These are phyloP conservation scores for Ophiodon elongatus DNA, from an alignment of 2,113 vertebrate species.

Conservation along the genomic window DNA sequence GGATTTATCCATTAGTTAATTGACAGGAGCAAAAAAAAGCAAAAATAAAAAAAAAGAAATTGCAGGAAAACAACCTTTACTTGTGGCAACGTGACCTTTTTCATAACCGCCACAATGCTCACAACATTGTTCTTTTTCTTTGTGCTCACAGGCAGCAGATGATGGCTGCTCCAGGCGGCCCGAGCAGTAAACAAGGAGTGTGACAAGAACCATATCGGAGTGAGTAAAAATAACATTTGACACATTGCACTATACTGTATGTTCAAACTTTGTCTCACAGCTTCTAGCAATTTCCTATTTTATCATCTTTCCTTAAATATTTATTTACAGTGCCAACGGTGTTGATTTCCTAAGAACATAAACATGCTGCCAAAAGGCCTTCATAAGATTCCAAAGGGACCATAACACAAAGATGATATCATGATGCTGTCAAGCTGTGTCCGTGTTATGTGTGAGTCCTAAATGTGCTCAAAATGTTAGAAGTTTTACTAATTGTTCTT, in stretches of 20 bases:
- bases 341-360: background rate
- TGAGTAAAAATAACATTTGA: conserved; percentile 40
- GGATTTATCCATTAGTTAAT: background rate
- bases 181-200: conserved; percentile 75
- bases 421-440: background rate
- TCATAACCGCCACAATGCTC: background rate
- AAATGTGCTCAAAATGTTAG: background rate
- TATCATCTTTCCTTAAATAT: background rate
- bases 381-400: background rate
- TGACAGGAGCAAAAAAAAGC: too few species aligned
- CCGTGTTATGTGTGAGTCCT: background rate
- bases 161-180: conserved; percentile 73
- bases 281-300: background rate
- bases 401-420: background rate
- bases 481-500: background rate
- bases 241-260: background rate
- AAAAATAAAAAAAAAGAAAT: too few species aligned
- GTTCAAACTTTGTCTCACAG: background rate
- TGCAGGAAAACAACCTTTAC: background rate
- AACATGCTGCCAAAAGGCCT: background rate
- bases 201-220: conserved; percentile 50
- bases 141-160: conserved; percentile 78
- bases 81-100: background rate
- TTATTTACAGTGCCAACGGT: background rate
- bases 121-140: conserved; percentile 5